A percentile compares a stretch with the other conserved stretches of the same genome.
Conservation (phyloP, 2,113 vertebrate genomes). For the Acrocephalus kingi region DNA sequence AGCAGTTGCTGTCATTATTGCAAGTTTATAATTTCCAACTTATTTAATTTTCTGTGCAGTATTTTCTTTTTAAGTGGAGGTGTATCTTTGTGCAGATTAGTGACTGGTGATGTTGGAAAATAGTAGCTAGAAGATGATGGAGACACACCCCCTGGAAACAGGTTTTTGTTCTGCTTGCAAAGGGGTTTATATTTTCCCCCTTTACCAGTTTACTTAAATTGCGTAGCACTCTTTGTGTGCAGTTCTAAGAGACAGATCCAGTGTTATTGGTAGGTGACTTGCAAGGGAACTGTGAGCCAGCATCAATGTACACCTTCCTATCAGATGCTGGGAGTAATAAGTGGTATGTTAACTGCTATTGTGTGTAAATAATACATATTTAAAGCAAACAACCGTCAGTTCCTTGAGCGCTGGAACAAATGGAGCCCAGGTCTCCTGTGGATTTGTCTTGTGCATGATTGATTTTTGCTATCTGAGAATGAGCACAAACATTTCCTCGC, state of each 20-base stretch:
- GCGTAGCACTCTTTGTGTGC: neutral
- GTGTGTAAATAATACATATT: slow-evolving; percentile 13
- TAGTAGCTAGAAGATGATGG: neutral
- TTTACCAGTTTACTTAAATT: neutral
- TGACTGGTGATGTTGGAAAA: neutral
- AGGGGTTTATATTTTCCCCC: neutral
- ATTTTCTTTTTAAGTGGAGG: neutral
- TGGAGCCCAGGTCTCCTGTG: neutral
- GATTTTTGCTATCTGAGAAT: neutral
- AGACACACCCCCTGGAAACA: neutral
- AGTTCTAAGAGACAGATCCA: neutral
- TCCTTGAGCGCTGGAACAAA: neutral
- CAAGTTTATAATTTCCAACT: slow-evolving; percentile 7
- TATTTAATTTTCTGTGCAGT: neutral
- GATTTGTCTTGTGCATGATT: neutral
- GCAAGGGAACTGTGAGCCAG: neutral
- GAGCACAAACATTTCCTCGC: neutral
- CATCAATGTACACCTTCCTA: neutral
- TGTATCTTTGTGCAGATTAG: neutral
- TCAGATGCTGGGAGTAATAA: neutral
- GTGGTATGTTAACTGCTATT: neutral
- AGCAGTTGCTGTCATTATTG: slow-evolving; percentile 11
- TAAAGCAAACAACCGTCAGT: slow-evolving; percentile 19
- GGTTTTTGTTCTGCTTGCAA: neutral
- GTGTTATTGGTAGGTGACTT: neutral